These are phyloP conservation scores for Colius striatus DNA, from an alignment of 2,113 vertebrate species.

Conservation along the genomic window DNA sequence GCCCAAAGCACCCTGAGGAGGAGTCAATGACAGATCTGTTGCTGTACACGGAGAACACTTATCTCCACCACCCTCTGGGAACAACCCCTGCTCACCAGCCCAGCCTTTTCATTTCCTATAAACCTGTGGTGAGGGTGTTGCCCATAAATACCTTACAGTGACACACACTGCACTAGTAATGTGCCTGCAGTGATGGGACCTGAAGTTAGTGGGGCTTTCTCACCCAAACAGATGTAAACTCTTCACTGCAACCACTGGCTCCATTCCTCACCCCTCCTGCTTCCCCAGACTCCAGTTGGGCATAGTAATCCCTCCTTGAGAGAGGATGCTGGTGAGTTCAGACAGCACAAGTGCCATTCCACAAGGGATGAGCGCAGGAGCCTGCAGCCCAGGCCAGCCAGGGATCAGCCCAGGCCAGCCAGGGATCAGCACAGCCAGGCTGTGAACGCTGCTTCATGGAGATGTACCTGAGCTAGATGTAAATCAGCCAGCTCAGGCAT, in stretches of 20 bases:
- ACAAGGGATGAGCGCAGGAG: not conserved
- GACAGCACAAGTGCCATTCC: not conserved
- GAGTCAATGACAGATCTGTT: not conserved
- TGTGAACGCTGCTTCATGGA: not conserved
- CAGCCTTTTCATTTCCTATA: rapidly evolving
- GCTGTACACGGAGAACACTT: no score
- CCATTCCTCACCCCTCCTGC: not conserved
- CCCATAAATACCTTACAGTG: not conserved
- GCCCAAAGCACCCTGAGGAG: not conserved
- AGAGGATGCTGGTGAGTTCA: not conserved
- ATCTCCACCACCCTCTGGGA: not conserved
- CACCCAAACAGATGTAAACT: not conserved
- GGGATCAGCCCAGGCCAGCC: not conserved
- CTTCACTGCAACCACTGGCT: not conserved
- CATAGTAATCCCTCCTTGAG: not conserved
- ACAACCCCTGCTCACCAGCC: not conserved
- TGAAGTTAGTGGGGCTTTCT: rapidly evolving
- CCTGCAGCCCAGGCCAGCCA: not conserved
- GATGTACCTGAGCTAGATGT: not conserved
- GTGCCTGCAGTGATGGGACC: rapidly evolving
- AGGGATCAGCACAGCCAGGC: not conserved
- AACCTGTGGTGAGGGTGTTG: not conserved
- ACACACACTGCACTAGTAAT: not conserved
- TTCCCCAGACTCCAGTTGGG: not conserved
- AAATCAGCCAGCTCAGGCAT: not conserved